Percentiles rank a stretch among this genome's conserved stretches.
These are phyloP conservation scores for Rhynchomys soricoides DNA, from an alignment of 2,113 vertebrate genomes.

Conservation along the genomic window DNA sequence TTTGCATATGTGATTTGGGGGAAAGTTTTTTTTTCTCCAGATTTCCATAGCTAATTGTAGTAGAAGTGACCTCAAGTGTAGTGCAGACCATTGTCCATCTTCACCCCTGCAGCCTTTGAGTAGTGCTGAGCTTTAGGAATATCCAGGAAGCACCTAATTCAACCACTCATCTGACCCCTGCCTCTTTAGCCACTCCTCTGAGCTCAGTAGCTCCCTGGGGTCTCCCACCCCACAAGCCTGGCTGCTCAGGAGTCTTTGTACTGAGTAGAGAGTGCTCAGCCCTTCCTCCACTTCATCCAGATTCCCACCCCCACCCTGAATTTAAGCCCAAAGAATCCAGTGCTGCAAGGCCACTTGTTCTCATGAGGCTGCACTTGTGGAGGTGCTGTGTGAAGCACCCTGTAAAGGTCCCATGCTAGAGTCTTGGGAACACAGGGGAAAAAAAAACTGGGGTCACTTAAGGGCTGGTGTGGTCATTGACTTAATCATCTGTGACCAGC, in stretches of 20 bases:
- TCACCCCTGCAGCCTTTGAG: conserved; percentile 90
- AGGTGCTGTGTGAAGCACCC: not conserved
- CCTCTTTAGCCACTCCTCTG: conserved; percentile 69
- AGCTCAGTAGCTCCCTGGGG: conserved; percentile 18
- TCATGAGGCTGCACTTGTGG: not conserved
- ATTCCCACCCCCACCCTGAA: not conserved
- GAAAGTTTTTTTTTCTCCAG: conserved; percentile 79
- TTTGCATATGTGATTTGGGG: conserved; percentile 75
- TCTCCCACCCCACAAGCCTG: conserved; percentile 60
- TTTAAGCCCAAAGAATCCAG: not conserved
- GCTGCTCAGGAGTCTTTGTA: not conserved
- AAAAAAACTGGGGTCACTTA: conserved; percentile 37
- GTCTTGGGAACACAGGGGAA: conserved; percentile 35
- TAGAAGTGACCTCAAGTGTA: conserved; percentile 89
- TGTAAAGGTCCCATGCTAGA: not conserved
- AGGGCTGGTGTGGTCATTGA: conserved; percentile 61
- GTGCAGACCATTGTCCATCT: conserved; percentile 86
- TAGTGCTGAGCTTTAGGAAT: conserved; percentile 91
- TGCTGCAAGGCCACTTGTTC: not conserved
- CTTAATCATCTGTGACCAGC: conserved; percentile 56
- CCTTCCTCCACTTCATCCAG: not conserved
- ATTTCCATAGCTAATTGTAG: conserved; percentile 91
- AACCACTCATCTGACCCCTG: conserved; percentile 84
- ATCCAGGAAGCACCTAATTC: conserved; percentile 91
- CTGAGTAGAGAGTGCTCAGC: not conserved